Evolutionary conservation across 2,888 invertebrate genomes (phyloP).

Genomic region (Sphinx pinastri): DNA sequence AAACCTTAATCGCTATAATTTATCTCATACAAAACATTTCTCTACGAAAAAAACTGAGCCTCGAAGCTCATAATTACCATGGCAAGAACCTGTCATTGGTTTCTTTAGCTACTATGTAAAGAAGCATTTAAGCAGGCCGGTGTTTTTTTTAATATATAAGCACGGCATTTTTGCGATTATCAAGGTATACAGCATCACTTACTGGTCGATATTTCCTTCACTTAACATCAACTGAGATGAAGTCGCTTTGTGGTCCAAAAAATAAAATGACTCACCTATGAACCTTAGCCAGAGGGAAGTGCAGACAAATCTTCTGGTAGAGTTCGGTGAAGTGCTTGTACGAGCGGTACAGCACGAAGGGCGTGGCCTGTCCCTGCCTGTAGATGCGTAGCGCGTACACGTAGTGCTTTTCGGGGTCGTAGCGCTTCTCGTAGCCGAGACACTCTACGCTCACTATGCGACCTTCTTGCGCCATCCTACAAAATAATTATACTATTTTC

Average conservation of each 20-base stretch:
- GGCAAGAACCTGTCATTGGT: no score
- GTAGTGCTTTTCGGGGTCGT: slow-evolving; percentile 98
- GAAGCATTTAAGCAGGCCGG: no score
- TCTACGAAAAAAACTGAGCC: no score
- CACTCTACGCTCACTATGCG: slow-evolving; percentile 93
- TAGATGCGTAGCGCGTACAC: slow-evolving; percentile 94
- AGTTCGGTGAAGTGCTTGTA: slow-evolving; percentile 99
- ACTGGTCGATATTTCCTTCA: no score
- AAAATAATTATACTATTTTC: slow-evolving; percentile 19
- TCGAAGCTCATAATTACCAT: no score
- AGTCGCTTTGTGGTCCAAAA: background rate
- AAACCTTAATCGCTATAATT: no score
- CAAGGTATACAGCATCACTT: no score
- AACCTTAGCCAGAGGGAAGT: slow-evolving; percentile 95
- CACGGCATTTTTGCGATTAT: no score
- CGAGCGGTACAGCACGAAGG: slow-evolving; percentile 94
- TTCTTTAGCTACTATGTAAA: no score
- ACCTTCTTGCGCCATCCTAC: slow-evolving; percentile 94
- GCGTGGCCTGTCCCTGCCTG: slow-evolving; percentile 93
- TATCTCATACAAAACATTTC: no score
- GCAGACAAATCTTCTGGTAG: slow-evolving; percentile 95
- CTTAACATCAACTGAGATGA: no score
- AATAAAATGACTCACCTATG: slow-evolving; percentile 88
- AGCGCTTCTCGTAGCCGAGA: slow-evolving; percentile 95
- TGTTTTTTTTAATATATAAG: no score